Base-by-base conservation (phyloP, 2,113 vertebrate species). In the Patagioenas fasciata region DNA sequence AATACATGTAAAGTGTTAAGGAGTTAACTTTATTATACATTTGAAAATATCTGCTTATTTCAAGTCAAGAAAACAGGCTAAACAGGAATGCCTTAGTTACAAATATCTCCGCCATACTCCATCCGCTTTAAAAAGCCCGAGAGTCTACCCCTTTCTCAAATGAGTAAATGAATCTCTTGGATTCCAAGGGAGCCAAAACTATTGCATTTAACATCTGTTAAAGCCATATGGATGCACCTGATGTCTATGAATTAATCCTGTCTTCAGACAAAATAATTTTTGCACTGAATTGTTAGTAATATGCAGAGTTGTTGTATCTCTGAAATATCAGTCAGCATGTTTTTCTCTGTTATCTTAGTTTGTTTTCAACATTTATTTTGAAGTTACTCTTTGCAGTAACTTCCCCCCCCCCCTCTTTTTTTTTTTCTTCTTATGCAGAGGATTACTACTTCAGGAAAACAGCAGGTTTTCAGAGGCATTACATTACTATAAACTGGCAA, bases 401-500 rank as follows among this genome's bases (percentile, higher is more conserved):
- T 15, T 66, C 32, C 38, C 60, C 51, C 64, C 54, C 20, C 48
- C 16, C 40, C 4, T 54, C 14, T 66, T 60, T 71, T 85, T 9
- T 96, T 74, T 72, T 74, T 42, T 83, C n/a, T n/a, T 13, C 24
- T 90, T 82, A 19, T n/a, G 42, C 98, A 99, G 99, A 66, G 99
- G 99, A 94, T 98, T 99, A 94, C 98, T 99, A 88, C 98, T 99
- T 28, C 99, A 99, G 96, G 99, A 99, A 97, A 99, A 99, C 98
- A 99, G 98, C 98, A 99, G 99, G 91, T 99, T 99, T 98, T 98
- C 99, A 42, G 99, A 99, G 97, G 99, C 99, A 1, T 97, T 99
- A 36, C 99, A 99, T 98, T 99, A 99, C 97, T 99, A 99, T 96
- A 99, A 99, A 96, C 96, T 99, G 98, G 99, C 99, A 56, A 98